Conservation (phyloP, 1,140 invertebrate genomes). For the Brachystomella parvula region DNA sequence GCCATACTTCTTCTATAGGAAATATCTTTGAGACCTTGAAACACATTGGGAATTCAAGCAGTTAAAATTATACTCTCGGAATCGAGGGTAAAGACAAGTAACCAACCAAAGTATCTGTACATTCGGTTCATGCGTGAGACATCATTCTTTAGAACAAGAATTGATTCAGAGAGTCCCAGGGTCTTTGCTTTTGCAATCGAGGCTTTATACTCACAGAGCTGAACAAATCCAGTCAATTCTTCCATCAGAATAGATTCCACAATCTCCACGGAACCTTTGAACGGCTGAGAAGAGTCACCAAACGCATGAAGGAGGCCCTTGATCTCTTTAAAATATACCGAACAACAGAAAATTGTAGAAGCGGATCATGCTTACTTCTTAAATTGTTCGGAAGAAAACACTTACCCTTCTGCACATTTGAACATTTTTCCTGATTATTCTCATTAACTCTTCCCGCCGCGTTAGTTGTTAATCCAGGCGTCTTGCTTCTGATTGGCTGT, state of each 20-base stretch:
- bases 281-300: constrained; percentile 26
- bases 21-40: constrained; percentile 15
- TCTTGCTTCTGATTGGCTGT: not conserved
- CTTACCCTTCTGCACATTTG: not conserved
- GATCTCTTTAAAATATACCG: constrained; percentile 24
- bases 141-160: constrained; percentile 24
- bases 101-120: constrained; percentile 33
- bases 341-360: not conserved
- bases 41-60: not conserved
- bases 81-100: not conserved
- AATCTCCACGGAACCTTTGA: constrained; percentile 22
- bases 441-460: not conserved
- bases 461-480: not conserved
- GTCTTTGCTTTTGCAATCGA: constrained; percentile 10
- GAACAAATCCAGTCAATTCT: constrained; percentile 30
- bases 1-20: constrained; percentile 15
- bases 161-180: constrained; percentile 25
- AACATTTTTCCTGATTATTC: too few relatives aligned
- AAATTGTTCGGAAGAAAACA: not conserved
- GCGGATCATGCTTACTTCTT: not conserved
- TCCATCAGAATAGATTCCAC: constrained; percentile 26
- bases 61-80: not conserved
- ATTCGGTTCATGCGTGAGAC: constrained; percentile 20
- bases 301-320: constrained; percentile 34
- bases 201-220: constrained; percentile 15